Percentiles rank a stretch among this genome's conserved stretches.
Conservation (phyloP, 2,888 invertebrate genomes). For the Clunio marinus region DNA sequence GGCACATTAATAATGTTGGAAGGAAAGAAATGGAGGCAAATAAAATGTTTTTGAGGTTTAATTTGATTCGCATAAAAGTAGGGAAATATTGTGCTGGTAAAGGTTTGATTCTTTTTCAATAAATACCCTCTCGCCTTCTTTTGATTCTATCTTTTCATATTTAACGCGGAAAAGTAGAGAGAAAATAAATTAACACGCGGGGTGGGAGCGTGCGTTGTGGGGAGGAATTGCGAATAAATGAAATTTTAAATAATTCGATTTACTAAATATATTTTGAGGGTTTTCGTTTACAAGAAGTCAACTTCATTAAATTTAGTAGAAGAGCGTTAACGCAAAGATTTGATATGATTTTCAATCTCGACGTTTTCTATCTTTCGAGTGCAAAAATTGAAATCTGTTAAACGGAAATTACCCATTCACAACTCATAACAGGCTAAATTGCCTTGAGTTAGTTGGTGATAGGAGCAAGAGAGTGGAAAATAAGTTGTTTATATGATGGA, state of each 20-base stretch:
- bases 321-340: slow-evolving; percentile 20
- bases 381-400: slow-evolving; percentile 1
- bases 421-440: slow-evolving; percentile 34
- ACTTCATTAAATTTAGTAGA: slow-evolving; percentile 25
- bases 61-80: background rate
- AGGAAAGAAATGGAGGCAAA: background rate
- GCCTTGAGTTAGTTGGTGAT: slow-evolving; percentile 21
- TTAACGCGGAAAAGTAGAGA: too few relatives aligned
- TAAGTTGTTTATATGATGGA: slow-evolving; percentile 31
- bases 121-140: background rate
- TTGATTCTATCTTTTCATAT: background rate
- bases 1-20: slow-evolving; percentile 33
- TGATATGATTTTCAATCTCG: slow-evolving; percentile 18
- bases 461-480: background rate
- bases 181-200: background rate
- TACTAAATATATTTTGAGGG: too few relatives aligned
- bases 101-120: background rate
- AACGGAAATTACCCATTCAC: slow-evolving; percentile 37
- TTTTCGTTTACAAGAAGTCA: background rate
- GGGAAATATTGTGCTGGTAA: background rate
- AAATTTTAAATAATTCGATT: slow-evolving; percentile 12
- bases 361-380: background rate
- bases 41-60: background rate
- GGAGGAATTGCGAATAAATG: slow-evolving; percentile 7
- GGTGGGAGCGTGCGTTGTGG: background rate